Conservation (phyloP, 2,113 vertebrate species). For the Elephas maximus region DNA sequence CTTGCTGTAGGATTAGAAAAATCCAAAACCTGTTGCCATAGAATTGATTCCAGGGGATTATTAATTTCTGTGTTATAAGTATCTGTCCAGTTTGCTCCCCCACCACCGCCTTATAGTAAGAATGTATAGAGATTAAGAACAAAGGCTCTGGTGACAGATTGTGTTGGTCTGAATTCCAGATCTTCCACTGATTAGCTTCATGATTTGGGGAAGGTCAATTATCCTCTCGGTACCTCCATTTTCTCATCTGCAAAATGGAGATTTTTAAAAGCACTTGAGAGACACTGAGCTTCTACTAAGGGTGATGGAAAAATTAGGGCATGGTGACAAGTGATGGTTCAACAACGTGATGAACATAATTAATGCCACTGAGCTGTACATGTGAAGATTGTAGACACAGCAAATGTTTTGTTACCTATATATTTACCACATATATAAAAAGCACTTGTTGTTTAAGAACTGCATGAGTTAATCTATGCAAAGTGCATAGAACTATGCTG, state of each 20-base stretch:
- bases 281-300: too few relatives aligned
- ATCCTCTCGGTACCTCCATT: background rate
- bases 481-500: background rate
- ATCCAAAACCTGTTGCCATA: too few relatives aligned
- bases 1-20: background rate
- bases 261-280: too few relatives aligned
- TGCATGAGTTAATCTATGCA: background rate
- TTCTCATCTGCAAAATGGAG: background rate
- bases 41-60: background rate
- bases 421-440: background rate
- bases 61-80: background rate
- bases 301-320: too few relatives aligned
- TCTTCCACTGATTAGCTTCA: background rate
- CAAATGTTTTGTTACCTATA: too few relatives aligned
- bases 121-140: background rate
- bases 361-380: too few relatives aligned
- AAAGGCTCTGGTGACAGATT: background rate
- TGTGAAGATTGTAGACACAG: too few relatives aligned
- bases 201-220: background rate
- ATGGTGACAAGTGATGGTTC: too few relatives aligned
- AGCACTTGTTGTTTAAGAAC: background rate
- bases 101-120: background rate
- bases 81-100: background rate
- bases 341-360: background rate
- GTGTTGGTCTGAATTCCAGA: background rate